Evolutionary conservation across 2,797 vertebrate genomes (phyloP), one percentile per base, ranked within the genome.

Genomic region (Phylloscopus collybita): DNA sequence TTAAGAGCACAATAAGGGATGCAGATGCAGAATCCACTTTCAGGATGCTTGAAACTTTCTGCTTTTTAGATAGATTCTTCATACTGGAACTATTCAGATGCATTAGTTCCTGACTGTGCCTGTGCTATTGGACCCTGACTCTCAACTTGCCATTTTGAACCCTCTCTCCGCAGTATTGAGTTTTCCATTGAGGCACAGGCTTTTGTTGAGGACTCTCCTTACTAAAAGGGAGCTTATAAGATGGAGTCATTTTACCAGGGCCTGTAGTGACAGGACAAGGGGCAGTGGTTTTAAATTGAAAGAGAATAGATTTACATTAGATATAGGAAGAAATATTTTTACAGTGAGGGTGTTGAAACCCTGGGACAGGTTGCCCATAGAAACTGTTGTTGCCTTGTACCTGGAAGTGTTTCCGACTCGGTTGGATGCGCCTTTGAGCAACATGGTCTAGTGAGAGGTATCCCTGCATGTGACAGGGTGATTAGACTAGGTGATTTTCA

Each of bases 321-420:
- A 12, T 72, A 10, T 1, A 45, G 21, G 14, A 72, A 76, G 20
- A 76, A 13, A 30, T 20, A 18, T 19, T 27, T 62, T 78, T 34
- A 16, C 6, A 5, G 0, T 49, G 26, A 16, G 16, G 14, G 2
- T 42, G 5, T 3, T 47, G n/a, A 73, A 42, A 14, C 34, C 3
- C 22, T 85, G 50, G 11, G 13, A 30, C 4, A 64, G 20, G 15
- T 66, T 86, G 15, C 13, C 23, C 7, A 9, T 36, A 47, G 51
- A 27, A 61, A 8, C 3, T 61, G 5, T 54, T 54, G 49, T 21
- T 72, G 9, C 13, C 36, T 40, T 9, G 4, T 83, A 16, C 13
- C 29, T 83, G 23, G 17, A 44, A 50, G 17, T 47, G 23, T 72
- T 89, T 29, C 17, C 6, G 25, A 16, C 4, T 25, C 6, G 32